Evolutionary conservation across 2,888 invertebrate genomes (phyloP).

Genomic region (Plutella xylostella): DNA sequence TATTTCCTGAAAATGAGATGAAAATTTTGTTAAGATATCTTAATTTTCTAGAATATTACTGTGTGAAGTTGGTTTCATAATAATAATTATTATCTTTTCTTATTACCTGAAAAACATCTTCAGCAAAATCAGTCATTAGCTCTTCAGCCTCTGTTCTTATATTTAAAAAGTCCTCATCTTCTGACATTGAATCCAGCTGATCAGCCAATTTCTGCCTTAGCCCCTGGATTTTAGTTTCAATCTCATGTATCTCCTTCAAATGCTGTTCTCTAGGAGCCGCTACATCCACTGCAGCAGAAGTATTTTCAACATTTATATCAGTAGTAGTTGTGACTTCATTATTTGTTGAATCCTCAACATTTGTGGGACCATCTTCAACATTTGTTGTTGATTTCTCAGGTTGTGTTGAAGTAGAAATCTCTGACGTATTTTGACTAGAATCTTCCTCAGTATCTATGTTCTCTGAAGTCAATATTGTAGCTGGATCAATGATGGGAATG

Average conservation of each 20-base stretch:
- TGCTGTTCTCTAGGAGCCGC: conserved; percentile 35
- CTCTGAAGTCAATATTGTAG: conserved; percentile 40
- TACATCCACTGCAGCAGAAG: conserved; percentile 36
- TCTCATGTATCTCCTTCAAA: conserved; percentile 53
- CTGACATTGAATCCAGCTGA: conserved; percentile 67
- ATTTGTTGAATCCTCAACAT: neutral
- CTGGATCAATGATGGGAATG: conserved; percentile 56
- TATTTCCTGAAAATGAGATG: neutral
- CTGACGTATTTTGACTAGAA: no score
- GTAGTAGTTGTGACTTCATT: conserved; percentile 9
- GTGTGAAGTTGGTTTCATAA: neutral
- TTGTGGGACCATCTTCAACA: neutral
- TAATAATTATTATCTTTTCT: neutral
- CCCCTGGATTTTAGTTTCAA: conserved; percentile 73
- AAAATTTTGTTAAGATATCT: neutral
- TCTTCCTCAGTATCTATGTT: no score
- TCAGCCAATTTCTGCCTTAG: conserved; percentile 53
- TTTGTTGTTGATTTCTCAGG: neutral
- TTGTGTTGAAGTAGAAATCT: neutral
- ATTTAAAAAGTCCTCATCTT: conserved; percentile 75
- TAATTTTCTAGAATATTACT: no score
- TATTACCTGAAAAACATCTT: conserved; percentile 55
- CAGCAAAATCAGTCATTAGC: conserved; percentile 61
- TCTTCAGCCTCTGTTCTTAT: conserved; percentile 74
- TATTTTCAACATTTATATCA: conserved; percentile 15